Conservation (phyloP, 2,888 invertebrate genomes). For the Lasioglossum lativentre region DNA sequence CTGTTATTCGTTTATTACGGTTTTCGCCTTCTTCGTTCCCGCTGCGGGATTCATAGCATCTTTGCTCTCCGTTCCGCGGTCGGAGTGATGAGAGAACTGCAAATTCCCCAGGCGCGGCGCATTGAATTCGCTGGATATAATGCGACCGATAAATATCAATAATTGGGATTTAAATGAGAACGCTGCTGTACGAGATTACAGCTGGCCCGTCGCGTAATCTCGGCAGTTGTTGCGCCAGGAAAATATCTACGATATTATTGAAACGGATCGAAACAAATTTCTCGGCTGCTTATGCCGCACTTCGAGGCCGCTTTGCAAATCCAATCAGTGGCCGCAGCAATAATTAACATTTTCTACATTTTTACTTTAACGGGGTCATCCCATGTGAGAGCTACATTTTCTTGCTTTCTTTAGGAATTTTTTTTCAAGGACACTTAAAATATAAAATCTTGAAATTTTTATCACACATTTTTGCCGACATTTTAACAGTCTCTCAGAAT, state of each 20-base stretch:
- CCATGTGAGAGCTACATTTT: no score
- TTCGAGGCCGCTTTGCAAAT: not conserved
- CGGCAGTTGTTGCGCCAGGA: not conserved
- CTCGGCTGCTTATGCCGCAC: not conserved
- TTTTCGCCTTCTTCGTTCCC: not conserved
- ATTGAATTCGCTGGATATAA: not conserved
- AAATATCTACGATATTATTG: not conserved
- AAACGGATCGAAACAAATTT: not conserved
- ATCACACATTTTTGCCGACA: no score
- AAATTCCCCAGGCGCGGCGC: slow-evolving; percentile 1
- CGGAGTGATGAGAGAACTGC: not conserved
- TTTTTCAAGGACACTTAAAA: no score
- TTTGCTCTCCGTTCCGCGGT: not conserved
- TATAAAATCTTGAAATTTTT: no score
- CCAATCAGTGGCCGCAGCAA: not conserved
- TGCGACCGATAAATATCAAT: slow-evolving; percentile 5
- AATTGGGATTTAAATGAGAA: not conserved
- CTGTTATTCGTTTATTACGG: slow-evolving; percentile 42
- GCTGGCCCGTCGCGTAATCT: not conserved
- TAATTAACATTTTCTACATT: no score
- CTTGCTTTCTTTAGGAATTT: no score
- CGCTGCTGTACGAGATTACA: not conserved
- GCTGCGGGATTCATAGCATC: not conserved
- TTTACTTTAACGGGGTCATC: no score
- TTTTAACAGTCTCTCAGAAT: no score